phyloP scores from a whole-genome alignment of 2,888 invertebrate genomes.

The Ophion obscuratus region DNA sequence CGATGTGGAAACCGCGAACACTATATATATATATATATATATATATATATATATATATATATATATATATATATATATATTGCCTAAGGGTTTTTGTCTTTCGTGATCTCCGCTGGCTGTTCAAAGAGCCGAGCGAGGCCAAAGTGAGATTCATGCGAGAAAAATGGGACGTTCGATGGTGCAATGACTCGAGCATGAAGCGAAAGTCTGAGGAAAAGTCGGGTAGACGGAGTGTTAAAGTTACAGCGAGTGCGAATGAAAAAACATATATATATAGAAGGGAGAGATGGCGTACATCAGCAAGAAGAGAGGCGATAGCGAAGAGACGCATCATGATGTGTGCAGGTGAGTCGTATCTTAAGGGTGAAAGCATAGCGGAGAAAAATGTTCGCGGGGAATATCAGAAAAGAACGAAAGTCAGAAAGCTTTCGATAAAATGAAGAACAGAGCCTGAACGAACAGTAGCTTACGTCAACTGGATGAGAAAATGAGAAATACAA shows the following conservation, averaged over 20 bases:
- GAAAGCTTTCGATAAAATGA: slow-evolving; percentile 40
- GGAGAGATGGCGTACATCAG: slow-evolving; percentile 15
- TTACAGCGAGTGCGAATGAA: slow-evolving; percentile 19
- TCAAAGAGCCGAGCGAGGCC: slow-evolving; percentile 20
- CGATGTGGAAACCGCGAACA: neutral
- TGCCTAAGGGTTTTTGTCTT: slow-evolving; percentile 18
- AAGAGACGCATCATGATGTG: neutral
- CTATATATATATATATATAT: slow-evolving; percentile 2
- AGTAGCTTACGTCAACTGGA: slow-evolving; percentile 20
- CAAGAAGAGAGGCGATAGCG: neutral
- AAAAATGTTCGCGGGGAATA: slow-evolving; percentile 30
- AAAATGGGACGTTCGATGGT: slow-evolving; percentile 15
- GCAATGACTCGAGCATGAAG: slow-evolving; percentile 46
- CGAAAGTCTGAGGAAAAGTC: slow-evolving; percentile 17
- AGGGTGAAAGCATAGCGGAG: slow-evolving; percentile 17
- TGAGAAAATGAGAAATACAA: slow-evolving; percentile 1
- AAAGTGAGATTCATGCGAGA: slow-evolving; percentile 63
- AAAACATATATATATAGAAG: neutral
- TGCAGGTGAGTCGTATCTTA: slow-evolving; percentile 2
- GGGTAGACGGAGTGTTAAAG: slow-evolving; percentile 22
- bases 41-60: neutral
- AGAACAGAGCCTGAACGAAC: slow-evolving; percentile 27
- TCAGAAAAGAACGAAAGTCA: neutral
- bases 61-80: slow-evolving; percentile 10
- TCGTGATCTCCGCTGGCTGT: slow-evolving; percentile 21